A percentile compares a stretch with the other conserved stretches of the same genome.
Conservation (phyloP, 1,140 invertebrate species). For the Parapsyche elsis region DNA sequence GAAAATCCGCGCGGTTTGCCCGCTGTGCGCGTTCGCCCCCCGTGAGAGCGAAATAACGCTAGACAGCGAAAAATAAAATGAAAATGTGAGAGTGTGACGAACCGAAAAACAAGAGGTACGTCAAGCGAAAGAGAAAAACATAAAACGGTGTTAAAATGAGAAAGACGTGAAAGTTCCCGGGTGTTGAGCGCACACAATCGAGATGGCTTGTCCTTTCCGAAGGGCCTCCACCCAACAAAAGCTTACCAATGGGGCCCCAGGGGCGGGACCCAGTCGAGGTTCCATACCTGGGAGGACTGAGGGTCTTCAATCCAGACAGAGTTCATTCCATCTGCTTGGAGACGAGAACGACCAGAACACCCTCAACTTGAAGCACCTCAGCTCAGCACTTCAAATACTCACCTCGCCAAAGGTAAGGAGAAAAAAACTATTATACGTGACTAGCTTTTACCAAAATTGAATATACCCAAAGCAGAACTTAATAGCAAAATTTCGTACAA, state of each 20-base stretch:
- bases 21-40: too few species aligned
- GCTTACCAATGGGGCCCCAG: conserved; percentile 62
- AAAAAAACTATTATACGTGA: too few species aligned
- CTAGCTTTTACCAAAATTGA: background rate
- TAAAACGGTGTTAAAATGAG: background rate
- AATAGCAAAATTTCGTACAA: too few species aligned
- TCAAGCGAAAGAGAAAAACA: background rate
- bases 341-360: conserved; percentile 64
- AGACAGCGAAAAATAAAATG: conserved; percentile 18
- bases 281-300: conserved; percentile 48
- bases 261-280: conserved; percentile 57
- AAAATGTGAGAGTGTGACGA: conserved; percentile 7
- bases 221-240: conserved; percentile 66
- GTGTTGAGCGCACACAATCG: background rate
- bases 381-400: conserved; percentile 69
- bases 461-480: too few species aligned
- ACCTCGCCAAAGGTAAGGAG: conserved; percentile 70
- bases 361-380: conserved; percentile 68
- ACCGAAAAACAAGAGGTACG: background rate
- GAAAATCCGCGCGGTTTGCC: too few species aligned
- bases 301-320: conserved; percentile 62
- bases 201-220: conserved; percentile 66
- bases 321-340: conserved; percentile 62
- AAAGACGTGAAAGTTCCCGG: background rate
- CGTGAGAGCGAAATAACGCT: background rate